phyloP scores from a whole-genome alignment of 2,888 invertebrate genomes.

The Harpalus rufipes region DNA sequence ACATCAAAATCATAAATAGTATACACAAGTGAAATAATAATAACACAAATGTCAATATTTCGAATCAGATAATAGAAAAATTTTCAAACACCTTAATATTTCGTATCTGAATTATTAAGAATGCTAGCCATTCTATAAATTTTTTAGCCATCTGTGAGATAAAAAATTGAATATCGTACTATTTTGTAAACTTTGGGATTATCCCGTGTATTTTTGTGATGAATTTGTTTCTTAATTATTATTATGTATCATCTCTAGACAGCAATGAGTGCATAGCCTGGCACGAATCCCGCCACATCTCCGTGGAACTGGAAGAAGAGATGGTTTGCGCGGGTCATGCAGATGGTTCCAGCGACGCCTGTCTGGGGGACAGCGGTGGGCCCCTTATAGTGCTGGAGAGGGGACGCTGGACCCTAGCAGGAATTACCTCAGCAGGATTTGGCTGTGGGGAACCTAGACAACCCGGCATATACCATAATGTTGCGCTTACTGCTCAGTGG shows the following conservation, averaged over 20 bases:
- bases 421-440: slow-evolving; percentile 92
- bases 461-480: slow-evolving; percentile 92
- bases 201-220: no score
- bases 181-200: no score
- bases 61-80: no score
- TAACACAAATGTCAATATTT: no score
- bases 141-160: no score
- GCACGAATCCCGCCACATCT: slow-evolving; percentile 90
- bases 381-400: slow-evolving; percentile 85
- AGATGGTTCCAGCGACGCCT: slow-evolving; percentile 90
- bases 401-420: slow-evolving; percentile 87
- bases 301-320: slow-evolving; percentile 86
- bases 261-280: slow-evolving; percentile 87
- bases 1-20: no score
- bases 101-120: no score
- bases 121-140: no score
- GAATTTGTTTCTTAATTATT: no score
- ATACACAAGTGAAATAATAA: no score
- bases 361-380: slow-evolving; percentile 90
- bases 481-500: slow-evolving; percentile 85
- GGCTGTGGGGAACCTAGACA: slow-evolving; percentile 92
- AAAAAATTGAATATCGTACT: no score
- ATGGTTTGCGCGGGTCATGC: slow-evolving; percentile 93
- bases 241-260: slow-evolving; percentile 77
- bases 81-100: no score